Base-by-base conservation (phyloP, 2,113 vertebrate genomes). In the Ardeotis arabs region DNA sequence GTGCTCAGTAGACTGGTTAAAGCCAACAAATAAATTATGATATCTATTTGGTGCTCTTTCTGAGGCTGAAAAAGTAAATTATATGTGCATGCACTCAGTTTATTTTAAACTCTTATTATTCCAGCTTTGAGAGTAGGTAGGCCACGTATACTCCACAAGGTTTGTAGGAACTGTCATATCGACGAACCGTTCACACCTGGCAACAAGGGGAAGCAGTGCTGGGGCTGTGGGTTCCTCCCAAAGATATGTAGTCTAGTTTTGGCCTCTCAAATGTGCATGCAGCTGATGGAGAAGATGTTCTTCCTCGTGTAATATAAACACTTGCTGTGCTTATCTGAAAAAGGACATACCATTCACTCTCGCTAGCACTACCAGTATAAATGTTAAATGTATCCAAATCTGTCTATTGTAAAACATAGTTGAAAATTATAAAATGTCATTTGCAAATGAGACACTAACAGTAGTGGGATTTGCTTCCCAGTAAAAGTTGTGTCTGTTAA, bases 71-170 rank as follows among this genome's bases (percentile, higher is more conserved):
- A 62, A 85, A 41, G 5, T 69, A 35, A 67, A 62, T 72, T 33
- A 10, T 23, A 50, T 53, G 35, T 35, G 87, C 49, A 69, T 76
- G 11, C 7, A 21, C 1, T 82, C 53, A 39, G 33, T 35, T 70
- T 22, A 9, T 68, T 96, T 80, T 58, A 63, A 69, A 41, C 14
- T 80, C 41, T 24, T 56, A 9, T 24, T 67, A 8, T 44, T 59
- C 8, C 63, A 44, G 6, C 7, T 91, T 75, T 49, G 50, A 47
- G 21, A 13, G 20, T 33, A 52, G 53, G 12, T 35, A 25, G 55
- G n/a, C 10, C 10, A 23, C 0, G 0, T n/a, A 12, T 14, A 5
- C 14, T 17, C 7, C 50, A 18, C 0, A 1, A 28, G 22, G 6
- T 33, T 69, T 73, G 27, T 62, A 31, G 82, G 49, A 91, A 70